Conservation (phyloP, 1,140 invertebrate genomes). For the Lineus longissimus region DNA sequence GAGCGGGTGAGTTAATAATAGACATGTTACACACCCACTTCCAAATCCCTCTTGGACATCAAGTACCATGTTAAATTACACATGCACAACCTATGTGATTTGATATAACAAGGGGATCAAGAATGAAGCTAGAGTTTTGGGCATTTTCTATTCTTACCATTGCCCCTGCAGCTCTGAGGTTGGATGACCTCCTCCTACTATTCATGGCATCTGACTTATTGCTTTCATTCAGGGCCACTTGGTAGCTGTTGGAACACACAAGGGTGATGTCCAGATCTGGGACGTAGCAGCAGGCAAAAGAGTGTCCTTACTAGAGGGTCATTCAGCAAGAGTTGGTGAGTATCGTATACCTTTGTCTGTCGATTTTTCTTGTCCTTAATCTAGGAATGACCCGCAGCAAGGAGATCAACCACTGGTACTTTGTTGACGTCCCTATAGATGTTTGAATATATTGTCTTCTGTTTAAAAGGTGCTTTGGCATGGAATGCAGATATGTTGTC, state of each 20-base stretch:
- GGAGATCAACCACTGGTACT: too few relatives aligned
- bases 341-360: conserved; percentile 22
- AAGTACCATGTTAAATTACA: too few relatives aligned
- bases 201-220: neutral
- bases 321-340: conserved; percentile 71
- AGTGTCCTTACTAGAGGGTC: conserved; percentile 85
- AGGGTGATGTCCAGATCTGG: conserved; percentile 96
- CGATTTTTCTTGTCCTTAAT: too few relatives aligned
- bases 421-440: too few relatives aligned
- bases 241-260: conserved; percentile 95
- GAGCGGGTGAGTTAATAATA: conserved; percentile 67
- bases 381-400: too few relatives aligned
- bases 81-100: too few relatives aligned
- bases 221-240: conserved; percentile 69
- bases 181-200: neutral
- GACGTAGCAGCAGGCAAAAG: conserved; percentile 87
- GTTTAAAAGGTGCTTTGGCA: conserved; percentile 74
- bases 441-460: too few relatives aligned
- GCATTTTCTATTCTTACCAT: neutral
- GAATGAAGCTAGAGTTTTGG: too few relatives aligned
- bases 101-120: too few relatives aligned
- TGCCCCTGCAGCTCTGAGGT: neutral
- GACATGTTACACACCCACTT: neutral
- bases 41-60: too few relatives aligned
- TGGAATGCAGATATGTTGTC: conserved; percentile 98